Conservation (phyloP, 2,797 vertebrate genomes). For the Clarias platycephalus region DNA sequence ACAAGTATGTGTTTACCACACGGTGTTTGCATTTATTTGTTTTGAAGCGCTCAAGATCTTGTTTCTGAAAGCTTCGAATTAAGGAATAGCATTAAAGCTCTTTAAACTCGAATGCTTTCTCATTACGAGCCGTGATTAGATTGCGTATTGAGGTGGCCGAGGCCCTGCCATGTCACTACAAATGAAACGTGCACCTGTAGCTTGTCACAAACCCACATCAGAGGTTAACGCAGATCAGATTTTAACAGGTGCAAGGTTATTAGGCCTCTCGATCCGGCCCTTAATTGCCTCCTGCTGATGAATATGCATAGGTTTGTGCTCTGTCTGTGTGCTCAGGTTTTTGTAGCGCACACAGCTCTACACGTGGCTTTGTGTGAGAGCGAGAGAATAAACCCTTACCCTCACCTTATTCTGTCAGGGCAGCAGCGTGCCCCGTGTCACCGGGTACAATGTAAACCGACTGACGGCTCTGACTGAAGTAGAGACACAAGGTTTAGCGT, state of each 20-base stretch:
- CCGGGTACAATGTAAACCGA: constrained; percentile 33
- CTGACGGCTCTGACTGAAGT: background rate
- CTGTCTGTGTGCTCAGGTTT: constrained; percentile 43
- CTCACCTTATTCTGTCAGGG: constrained; percentile 51
- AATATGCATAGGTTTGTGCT: constrained; percentile 68
- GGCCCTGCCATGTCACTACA: constrained; percentile 21
- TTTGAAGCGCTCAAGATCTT: background rate
- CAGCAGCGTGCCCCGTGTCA: constrained; percentile 36
- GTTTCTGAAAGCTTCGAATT: background rate
- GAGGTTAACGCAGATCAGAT: constrained; percentile 61
- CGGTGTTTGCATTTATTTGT: background rate
- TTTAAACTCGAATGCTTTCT: constrained; percentile 33
- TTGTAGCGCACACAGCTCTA: constrained; percentile 51
- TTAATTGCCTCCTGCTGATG: constrained; percentile 63
- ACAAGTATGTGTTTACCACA: background rate
- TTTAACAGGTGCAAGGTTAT: constrained; percentile 70
- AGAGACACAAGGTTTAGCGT: background rate
- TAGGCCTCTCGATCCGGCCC: constrained; percentile 66
- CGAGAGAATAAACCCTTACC: constrained; percentile 30
- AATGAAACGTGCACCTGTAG: constrained; percentile 57
- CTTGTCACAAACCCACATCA: constrained; percentile 36
- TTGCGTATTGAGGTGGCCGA: background rate
- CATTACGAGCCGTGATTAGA: constrained; percentile 28
- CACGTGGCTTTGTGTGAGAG: constrained; percentile 39
- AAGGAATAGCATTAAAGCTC: constrained; percentile 14